These are phyloP conservation scores for Lepisosteus oculatus DNA, from an alignment of 2,113 vertebrate species.

Conservation along the genomic window DNA sequence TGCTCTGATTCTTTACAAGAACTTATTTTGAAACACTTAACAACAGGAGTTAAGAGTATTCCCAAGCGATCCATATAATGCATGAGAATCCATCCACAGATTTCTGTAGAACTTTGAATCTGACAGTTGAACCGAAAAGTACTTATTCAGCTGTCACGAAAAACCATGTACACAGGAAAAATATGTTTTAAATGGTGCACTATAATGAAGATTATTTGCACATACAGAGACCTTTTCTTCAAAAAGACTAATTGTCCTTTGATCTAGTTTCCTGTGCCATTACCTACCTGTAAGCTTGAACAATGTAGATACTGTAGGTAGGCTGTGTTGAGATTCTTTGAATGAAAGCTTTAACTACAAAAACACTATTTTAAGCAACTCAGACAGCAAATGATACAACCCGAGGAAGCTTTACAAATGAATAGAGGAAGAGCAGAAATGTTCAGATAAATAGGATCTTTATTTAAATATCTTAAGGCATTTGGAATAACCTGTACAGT, in stretches of 20 bases:
- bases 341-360: not conserved
- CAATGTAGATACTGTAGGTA: not conserved
- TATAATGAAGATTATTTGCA: too few species aligned
- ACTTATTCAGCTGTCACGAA: too few species aligned
- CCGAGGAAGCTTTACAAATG: not conserved
- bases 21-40: too few species aligned
- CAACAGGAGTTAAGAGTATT: too few species aligned
- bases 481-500: not conserved
- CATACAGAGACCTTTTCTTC: too few species aligned
- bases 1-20: too few species aligned
- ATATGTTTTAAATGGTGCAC: too few species aligned
- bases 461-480: not conserved
- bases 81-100: too few species aligned
- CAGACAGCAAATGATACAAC: not conserved
- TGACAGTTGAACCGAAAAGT: too few species aligned
- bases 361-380: not conserved
- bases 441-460: not conserved
- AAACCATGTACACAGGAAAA: too few species aligned
- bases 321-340: not conserved
- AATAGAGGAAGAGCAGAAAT: not conserved
- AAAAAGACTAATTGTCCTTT: not conserved
- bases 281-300: not conserved
- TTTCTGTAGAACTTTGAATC: too few species aligned
- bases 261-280: not conserved
- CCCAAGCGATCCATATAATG: too few species aligned